Base-by-base conservation (phyloP, 2,113 vertebrate species). In the Gasterosteus aculeatus region DNA sequence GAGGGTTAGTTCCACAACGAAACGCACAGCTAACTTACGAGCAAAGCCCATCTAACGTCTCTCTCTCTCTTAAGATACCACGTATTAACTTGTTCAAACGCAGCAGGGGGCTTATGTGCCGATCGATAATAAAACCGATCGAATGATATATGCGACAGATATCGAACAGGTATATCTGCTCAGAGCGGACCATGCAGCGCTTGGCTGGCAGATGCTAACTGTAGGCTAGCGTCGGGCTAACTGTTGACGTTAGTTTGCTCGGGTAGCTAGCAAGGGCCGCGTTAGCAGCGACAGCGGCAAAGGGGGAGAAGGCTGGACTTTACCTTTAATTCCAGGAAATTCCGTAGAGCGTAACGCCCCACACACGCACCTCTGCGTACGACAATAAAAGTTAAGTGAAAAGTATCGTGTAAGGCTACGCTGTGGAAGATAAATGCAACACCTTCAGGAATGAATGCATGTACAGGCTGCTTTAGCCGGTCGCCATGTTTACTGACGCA, bases 401-500 rank as follows among this genome's bases (percentile, higher is more conserved):
- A 2, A 0, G 19, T 31, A 0, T 18, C 0, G 4, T 15, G 42
- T 33, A 12, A 14, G 4, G 53, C 10, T 53, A 10, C 15, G 19
- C 10, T 26, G 5, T n/a, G 16, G 16, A 63, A 39, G 0, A 49
- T 1, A 60, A 77, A 77, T 2, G 6, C 10, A 51, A 75, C 78
- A 7, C 22, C 7, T 46, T 53, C 19, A 67, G 39, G 29, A 67
- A 12, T 77, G 60, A 73, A 46, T 60, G 51, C 10, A 74, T 2
- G 29, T 29, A 46, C 1, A 3, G 53, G n/a, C 26, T 65, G 0
- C 39, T 62, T 66, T 89, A 90, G 83, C 86, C 63, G 38, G 29
- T 10, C 85, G 86, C 90, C 90, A 93, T 93, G 86, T 87, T 92
- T 91, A 83, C 83, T 69, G 57, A 80, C 75, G 74, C 35, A 69